Conservation (phyloP, 2,797 vertebrate genomes). For the Clarias laeviceps region DNA sequence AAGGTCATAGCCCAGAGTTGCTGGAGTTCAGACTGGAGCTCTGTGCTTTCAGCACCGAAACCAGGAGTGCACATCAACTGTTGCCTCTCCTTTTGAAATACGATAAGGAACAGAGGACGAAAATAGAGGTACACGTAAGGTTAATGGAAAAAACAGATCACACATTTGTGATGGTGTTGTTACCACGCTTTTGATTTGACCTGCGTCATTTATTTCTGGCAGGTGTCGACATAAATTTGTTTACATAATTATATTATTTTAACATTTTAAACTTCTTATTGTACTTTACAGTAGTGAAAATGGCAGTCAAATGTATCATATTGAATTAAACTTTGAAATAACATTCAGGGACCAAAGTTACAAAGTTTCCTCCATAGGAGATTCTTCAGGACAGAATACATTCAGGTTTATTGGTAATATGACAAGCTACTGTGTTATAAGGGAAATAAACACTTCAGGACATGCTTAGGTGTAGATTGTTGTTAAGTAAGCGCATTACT, state of each 20-base stretch:
- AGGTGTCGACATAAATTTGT: neutral
- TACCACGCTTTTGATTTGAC: neutral
- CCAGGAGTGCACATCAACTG: neutral
- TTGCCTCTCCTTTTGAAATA: neutral
- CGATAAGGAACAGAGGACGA: too few species aligned
- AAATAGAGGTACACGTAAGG: neutral
- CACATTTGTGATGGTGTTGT: neutral
- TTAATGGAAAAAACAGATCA: neutral
- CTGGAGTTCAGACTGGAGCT: conserved; percentile 27
- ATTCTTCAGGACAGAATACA: neutral
- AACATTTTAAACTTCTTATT: neutral
- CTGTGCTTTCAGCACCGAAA: conserved; percentile 20
- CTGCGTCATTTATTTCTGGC: neutral
- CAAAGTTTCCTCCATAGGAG: neutral
- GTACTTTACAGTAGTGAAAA: neutral
- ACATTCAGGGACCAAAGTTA: neutral
- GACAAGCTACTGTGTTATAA: neutral
- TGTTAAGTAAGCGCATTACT: neutral
- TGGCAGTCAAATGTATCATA: neutral
- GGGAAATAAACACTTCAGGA: neutral
- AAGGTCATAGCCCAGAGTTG: conserved; percentile 48
- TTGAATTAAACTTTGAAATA: neutral
- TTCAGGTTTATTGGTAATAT: neutral
- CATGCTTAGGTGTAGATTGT: neutral
- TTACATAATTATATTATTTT: neutral